Conservation (phyloP, 1,140 invertebrate species). For the Scaptomyza graminum region DNA sequence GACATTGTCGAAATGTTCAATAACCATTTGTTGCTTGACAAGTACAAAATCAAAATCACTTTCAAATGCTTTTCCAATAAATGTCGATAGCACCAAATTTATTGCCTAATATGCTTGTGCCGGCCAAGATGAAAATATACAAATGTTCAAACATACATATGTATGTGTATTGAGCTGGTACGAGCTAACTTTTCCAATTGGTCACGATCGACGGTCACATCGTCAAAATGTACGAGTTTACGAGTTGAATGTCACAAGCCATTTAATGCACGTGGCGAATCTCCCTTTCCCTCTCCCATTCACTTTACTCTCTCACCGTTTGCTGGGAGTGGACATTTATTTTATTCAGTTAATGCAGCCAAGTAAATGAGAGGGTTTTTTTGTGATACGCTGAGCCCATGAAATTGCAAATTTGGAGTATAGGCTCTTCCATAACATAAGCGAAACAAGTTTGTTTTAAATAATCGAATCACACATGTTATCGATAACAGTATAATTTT, state of each 20-base stretch:
- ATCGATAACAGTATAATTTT: too few species aligned
- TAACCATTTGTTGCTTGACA: slow-evolving; percentile 7
- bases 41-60: slow-evolving; percentile 2
- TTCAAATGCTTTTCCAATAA: slow-evolving; percentile 3
- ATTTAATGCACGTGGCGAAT: slow-evolving; percentile 1
- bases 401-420: too few species aligned
- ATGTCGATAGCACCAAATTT: neutral
- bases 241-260: neutral
- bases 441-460: too few species aligned
- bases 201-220: slow-evolving; percentile 13
- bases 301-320: neutral
- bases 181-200: slow-evolving; percentile 3
- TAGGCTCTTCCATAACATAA: too few species aligned
- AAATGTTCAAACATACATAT: neutral
- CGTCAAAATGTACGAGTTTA: neutral
- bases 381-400: too few species aligned
- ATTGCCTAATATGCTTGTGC: neutral
- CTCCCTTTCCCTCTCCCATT: neutral
- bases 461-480: too few species aligned
- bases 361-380: too few species aligned
- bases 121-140: neutral
- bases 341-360: too few species aligned
- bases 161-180: neutral
- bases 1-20: neutral
- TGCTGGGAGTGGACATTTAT: neutral